These are phyloP conservation scores for Clitarchus hookeri DNA, from an alignment of 2,888 invertebrate species.

Conservation along the genomic window DNA sequence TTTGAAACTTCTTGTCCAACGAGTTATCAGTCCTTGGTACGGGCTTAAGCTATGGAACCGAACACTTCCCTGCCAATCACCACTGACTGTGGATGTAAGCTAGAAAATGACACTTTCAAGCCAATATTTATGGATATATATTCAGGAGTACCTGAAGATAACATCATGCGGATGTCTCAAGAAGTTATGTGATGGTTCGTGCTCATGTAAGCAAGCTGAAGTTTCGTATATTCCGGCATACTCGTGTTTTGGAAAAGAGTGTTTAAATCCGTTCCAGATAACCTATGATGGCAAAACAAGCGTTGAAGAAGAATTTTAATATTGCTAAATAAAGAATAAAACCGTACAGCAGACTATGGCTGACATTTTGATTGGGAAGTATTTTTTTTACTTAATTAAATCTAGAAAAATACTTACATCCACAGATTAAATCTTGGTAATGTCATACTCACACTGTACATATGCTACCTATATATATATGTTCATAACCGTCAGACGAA, in stretches of 20 bases:
- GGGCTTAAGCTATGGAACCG: neutral
- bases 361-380: neutral
- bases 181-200: neutral
- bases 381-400: neutral
- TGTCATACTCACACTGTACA: neutral
- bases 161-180: too few relatives aligned
- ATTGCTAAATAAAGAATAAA: neutral
- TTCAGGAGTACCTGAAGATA: too few relatives aligned
- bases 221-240: neutral
- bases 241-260: neutral
- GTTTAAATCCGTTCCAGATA: neutral
- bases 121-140: too few relatives aligned
- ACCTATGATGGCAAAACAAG: neutral
- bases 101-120: too few relatives aligned
- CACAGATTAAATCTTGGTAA: too few relatives aligned
- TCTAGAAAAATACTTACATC: too few relatives aligned
- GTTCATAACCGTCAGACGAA: neutral
- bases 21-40: neutral
- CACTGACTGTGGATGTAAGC: neutral
- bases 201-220: neutral
- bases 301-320: slow-evolving; percentile 16
- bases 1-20: too few relatives aligned
- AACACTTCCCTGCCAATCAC: neutral
- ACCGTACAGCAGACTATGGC: neutral
- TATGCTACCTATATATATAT: neutral